Percentiles rank a stretch among this genome's conserved stretches.
Evolutionary conservation across 2,888 invertebrate genomes (phyloP).

Genomic region (Rhaphigaster nebulosa): DNA sequence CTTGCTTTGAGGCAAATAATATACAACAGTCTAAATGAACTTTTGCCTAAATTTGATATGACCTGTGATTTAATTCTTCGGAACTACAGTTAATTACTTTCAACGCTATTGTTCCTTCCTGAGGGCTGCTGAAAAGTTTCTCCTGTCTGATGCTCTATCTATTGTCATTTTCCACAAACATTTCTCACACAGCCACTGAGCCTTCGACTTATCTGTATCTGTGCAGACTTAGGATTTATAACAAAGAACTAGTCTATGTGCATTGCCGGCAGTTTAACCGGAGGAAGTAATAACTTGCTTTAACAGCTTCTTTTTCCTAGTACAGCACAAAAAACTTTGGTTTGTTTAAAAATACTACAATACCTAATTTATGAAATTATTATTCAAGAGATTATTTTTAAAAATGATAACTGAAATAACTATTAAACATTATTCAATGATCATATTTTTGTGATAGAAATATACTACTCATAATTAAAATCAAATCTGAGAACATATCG

Average conservation of each 20-base stretch:
- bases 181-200: neutral
- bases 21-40: neutral
- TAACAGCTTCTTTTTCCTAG: neutral
- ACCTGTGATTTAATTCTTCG: conserved; percentile 1
- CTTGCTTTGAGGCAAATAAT: neutral
- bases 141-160: neutral
- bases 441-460: too few species aligned
- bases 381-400: too few species aligned
- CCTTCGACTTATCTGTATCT: neutral
- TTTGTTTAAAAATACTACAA: too few species aligned
- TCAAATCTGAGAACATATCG: too few species aligned
- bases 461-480: too few species aligned
- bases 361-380: too few species aligned
- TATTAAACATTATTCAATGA: too few species aligned
- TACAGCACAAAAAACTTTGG: too few species aligned
- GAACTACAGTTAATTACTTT: neutral
- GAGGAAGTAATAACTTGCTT: neutral
- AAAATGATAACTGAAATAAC: too few species aligned
- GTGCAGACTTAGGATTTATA: neutral
- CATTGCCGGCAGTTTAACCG: neutral
- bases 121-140: neutral
- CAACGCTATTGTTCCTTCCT: neutral
- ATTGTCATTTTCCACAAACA: neutral
- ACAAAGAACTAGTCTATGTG: neutral
- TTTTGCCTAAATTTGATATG: conserved; percentile 9